These are phyloP conservation scores for Adineta ricciae DNA, from an alignment of 2,888 invertebrate species.

Conservation along the genomic window DNA sequence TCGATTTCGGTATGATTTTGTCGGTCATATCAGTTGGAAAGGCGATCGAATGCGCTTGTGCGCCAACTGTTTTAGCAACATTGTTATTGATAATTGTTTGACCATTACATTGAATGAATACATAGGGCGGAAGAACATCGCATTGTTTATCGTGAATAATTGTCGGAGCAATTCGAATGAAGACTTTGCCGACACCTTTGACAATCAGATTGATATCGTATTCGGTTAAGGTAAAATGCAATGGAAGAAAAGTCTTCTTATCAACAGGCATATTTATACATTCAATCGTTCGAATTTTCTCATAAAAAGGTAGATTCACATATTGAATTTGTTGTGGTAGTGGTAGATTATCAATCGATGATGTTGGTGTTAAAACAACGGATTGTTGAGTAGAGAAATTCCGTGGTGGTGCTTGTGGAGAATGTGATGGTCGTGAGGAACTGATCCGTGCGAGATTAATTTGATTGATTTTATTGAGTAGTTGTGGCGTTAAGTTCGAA, in stretches of 20 bases:
- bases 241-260: neutral
- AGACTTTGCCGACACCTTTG: neutral
- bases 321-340: neutral
- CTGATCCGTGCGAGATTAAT: neutral
- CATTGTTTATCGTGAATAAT: neutral
- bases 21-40: constrained; percentile 7
- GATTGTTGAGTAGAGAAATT: neutral
- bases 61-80: neutral
- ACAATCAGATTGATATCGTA: neutral
- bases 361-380: neutral
- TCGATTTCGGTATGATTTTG: neutral
- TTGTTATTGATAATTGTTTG: neutral
- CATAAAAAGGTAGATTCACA: neutral
- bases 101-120: neutral
- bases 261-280: neutral
- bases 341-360: neutral
- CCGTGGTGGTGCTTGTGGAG: neutral
- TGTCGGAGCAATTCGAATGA: neutral
- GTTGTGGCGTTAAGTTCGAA: neutral
- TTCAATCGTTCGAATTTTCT: neutral
- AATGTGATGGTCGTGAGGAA: neutral
- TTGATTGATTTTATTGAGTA: neutral
- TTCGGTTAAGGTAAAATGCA: neutral
- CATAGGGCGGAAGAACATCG: constrained; percentile 11
- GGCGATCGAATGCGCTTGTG: neutral